Percentiles rank a stretch among this genome's conserved stretches.
These are phyloP conservation scores for Anthonomus grandis DNA, from an alignment of 1,140 invertebrate genomes.

Conservation along the genomic window DNA sequence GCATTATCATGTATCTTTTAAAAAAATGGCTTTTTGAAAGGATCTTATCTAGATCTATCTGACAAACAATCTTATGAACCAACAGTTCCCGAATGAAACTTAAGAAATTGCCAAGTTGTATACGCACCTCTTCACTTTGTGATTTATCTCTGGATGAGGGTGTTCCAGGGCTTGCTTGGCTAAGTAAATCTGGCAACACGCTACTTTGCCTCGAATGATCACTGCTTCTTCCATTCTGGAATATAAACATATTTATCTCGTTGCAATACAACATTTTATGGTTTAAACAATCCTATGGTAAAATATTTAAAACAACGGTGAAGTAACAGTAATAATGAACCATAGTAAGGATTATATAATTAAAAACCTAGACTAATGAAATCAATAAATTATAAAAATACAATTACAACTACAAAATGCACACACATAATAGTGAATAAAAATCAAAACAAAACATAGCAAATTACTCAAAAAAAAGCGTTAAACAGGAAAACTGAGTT, in stretches of 20 bases:
- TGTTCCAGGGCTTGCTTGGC: constrained; percentile 76
- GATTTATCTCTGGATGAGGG: constrained; percentile 87
- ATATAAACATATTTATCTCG: too few species aligned
- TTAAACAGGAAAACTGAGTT: constrained; percentile 16
- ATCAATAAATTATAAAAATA: background rate
- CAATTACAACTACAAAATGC: constrained; percentile 13
- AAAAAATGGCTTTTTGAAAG: too few species aligned
- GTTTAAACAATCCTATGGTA: background rate
- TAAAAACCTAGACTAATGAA: background rate
- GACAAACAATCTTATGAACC: too few species aligned
- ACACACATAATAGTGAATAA: too few species aligned
- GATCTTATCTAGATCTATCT: too few species aligned
- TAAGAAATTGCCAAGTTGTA: too few species aligned
- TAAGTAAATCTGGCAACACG: constrained; percentile 91
- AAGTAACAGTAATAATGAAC: too few species aligned
- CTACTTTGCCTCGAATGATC: constrained; percentile 77
- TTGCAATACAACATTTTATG: too few species aligned
- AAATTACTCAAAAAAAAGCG: constrained; percentile 14
- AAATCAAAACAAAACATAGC: constrained; percentile 17
- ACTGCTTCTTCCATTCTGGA: constrained; percentile 64
- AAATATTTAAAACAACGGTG: background rate
- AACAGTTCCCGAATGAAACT: too few species aligned
- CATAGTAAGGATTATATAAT: constrained; percentile 2
- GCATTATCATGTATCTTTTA: too few species aligned
- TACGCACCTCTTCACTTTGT: constrained; percentile 88